These are phyloP conservation scores for Coelopa frigida DNA, from an alignment of 1,140 invertebrate genomes.

Conservation along the genomic window DNA sequence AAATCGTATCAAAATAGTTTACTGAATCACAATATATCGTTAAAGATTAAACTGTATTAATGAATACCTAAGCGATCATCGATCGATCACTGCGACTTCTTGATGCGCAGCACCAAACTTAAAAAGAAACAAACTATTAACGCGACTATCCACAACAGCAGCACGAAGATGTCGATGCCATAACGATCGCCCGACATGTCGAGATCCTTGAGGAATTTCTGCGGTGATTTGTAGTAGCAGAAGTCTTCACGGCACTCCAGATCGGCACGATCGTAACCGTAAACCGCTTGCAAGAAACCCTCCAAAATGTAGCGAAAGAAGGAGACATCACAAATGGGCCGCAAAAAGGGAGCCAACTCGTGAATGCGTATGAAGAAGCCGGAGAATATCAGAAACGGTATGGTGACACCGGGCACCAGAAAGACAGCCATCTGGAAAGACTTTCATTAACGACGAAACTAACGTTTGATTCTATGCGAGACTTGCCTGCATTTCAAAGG, in stretches of 20 bases:
- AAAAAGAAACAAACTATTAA: slow-evolving; percentile 27
- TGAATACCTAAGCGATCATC: neutral
- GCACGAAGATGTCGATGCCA: slow-evolving; percentile 30
- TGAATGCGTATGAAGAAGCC: slow-evolving; percentile 78
- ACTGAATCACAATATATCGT: too few relatives aligned
- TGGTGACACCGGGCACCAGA: slow-evolving; percentile 69
- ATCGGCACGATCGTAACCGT: slow-evolving; percentile 56
- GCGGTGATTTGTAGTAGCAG: slow-evolving; percentile 47
- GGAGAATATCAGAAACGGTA: slow-evolving; percentile 76
- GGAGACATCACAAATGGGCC: slow-evolving; percentile 62
- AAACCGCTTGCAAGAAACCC: slow-evolving; percentile 65
- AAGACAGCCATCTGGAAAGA: slow-evolving; percentile 66
- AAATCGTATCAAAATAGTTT: too few relatives aligned
- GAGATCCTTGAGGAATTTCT: slow-evolving; percentile 47
- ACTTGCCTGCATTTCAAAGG: slow-evolving; percentile 57
- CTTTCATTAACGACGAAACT: slow-evolving; percentile 14
- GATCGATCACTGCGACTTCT: slow-evolving; percentile 16
- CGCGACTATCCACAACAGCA: slow-evolving; percentile 20
- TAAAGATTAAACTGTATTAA: neutral
- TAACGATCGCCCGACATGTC: slow-evolving; percentile 37
- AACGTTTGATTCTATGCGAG: neutral
- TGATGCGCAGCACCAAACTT: slow-evolving; percentile 24
- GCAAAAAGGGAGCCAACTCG: slow-evolving; percentile 65
- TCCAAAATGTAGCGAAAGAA: slow-evolving; percentile 79
- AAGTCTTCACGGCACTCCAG: slow-evolving; percentile 49